Conservation (phyloP, 2,113 vertebrate species). For the Osmerus eperlanus region DNA sequence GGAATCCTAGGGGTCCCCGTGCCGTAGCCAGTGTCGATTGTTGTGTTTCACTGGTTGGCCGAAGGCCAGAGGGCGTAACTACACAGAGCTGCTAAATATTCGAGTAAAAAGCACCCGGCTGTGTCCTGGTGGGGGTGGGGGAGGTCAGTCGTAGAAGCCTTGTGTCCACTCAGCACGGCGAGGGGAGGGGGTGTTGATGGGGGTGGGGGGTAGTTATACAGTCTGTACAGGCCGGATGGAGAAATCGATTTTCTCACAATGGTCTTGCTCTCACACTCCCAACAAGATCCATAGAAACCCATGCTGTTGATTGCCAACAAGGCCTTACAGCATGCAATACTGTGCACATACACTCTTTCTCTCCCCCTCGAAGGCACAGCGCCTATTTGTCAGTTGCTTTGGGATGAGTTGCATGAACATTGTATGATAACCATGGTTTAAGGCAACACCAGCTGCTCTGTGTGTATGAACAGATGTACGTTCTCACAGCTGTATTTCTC, state of each 20-base stretch:
- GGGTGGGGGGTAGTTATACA: background rate
- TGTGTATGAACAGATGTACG: too few relatives aligned
- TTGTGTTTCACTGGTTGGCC: slow-evolving; percentile 57
- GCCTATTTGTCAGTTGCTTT: too few relatives aligned
- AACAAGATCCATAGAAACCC: slow-evolving; percentile 28
- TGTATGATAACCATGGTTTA: too few relatives aligned
- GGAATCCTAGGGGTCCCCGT: slow-evolving; percentile 10
- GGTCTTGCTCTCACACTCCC: slow-evolving; percentile 9
- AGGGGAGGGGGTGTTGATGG: slow-evolving; percentile 3
- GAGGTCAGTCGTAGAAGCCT: slow-evolving; percentile 43
- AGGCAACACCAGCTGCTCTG: too few relatives aligned
- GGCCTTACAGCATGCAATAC: too few relatives aligned
- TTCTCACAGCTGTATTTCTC: too few relatives aligned
- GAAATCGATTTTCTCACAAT: slow-evolving; percentile 24
- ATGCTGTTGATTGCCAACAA: slow-evolving; percentile 16
- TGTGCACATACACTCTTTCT: too few relatives aligned
- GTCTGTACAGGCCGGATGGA: background rate
- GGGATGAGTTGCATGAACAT: too few relatives aligned
- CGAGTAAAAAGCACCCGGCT: slow-evolving; percentile 24
- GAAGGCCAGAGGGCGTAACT: background rate
- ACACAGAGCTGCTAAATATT: slow-evolving; percentile 54
- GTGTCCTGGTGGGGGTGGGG: background rate
- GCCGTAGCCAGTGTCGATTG: slow-evolving; percentile 43
- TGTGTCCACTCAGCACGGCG: slow-evolving; percentile 52
- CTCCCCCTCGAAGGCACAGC: too few relatives aligned